Base-by-base conservation (phyloP, 2,888 invertebrate species). In the Crioceris asparagi region DNA sequence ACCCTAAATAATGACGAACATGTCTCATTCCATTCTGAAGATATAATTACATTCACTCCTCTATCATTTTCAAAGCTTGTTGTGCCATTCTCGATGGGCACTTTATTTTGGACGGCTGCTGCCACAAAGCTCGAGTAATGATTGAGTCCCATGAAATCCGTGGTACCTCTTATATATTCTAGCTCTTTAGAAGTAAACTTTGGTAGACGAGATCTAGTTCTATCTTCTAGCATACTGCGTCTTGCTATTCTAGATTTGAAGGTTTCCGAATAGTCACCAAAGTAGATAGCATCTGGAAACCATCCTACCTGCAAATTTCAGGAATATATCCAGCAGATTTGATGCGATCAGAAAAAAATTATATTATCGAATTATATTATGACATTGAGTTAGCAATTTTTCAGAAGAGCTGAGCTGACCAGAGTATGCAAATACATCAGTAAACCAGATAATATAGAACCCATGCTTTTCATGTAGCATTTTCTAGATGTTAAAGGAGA, bases 81-180 rank as follows among this genome's bases (percentile, higher is more conserved):
- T 14, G 10, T 21, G 11, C 14, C n/a, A n/a, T n/a, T n/a, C n/a
- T n/a, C n/a, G 21, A 83, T 14, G 6, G 23, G 12, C 2, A 19
- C 19, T 10, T 17, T 5, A 3, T 32, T 21, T 6, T 25, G 4
- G 11, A 14, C 4, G 6, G 17, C 32, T 17, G 17, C 11, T 5
- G 15, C 19, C 8, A 32, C n/a, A 10, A 5, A 18, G 5, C n/a
- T 4, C 0, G 82, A 78, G 55, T 87, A 87, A 39, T 77, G 72
- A 56, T 86, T 86, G 7, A 86, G 56, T 1, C 83, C 83, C 35
- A 85, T 65, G 60, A 79, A 83, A 56, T 88, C 85, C 2, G 68
- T 67, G 0, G 82, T 74, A 0, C 71, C 75, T 68, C 68, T 64
- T 17, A 84, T 72, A 35, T 66, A 62, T 7, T 64, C 55, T 3